Conservation (phyloP, 2,113 vertebrate species). For the Pituophis catenifer region DNA sequence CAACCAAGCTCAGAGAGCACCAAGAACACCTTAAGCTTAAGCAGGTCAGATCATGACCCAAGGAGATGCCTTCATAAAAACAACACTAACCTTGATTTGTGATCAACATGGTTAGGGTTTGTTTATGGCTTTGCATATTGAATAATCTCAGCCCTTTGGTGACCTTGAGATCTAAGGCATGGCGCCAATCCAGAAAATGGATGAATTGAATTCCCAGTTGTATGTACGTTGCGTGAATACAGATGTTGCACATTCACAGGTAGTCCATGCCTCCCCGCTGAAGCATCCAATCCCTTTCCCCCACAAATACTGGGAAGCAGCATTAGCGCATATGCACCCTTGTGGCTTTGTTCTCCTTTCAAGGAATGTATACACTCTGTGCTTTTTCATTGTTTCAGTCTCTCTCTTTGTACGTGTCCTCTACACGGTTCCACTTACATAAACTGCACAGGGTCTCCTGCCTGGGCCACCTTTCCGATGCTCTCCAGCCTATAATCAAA, state of each 20-base stretch:
- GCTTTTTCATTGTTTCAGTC: neutral
- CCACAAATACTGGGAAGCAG: neutral
- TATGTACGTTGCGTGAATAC: neutral
- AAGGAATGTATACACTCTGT: neutral
- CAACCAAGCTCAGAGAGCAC: no score
- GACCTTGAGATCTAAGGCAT: neutral
- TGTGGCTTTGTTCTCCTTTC: neutral
- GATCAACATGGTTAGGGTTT: neutral
- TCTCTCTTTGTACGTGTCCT: neutral
- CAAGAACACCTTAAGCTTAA: neutral
- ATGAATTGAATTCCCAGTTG: neutral
- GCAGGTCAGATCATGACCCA: neutral
- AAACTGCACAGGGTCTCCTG: neutral
- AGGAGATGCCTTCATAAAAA: neutral
- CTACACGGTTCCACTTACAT: neutral
- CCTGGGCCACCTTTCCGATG: neutral
- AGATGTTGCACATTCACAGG: neutral
- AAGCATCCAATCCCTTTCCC: neutral
- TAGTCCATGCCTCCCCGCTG: neutral
- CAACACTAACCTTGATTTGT: neutral
- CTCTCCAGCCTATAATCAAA: conserved; percentile 44
- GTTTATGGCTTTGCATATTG: neutral
- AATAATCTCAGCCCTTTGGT: neutral
- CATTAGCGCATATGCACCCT: accelerated
- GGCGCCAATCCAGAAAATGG: neutral